phyloP scores from a whole-genome alignment of 2,113 vertebrate genomes.

The Dascyllus trimaculatus region DNA sequence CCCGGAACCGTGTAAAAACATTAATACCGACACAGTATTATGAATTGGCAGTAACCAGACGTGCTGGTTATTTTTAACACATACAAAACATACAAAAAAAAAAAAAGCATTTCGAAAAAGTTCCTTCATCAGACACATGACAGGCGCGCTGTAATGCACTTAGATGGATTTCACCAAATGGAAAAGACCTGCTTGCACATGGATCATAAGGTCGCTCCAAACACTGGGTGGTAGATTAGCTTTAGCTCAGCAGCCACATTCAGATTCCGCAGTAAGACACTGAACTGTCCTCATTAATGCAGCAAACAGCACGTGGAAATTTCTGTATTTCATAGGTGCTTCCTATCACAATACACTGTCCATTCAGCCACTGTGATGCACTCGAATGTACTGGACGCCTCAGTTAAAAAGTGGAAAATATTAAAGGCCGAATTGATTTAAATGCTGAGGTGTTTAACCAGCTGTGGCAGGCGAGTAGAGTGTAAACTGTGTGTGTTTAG shows the following conservation, averaged over 20 bases:
- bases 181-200: constrained; percentile 1
- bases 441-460: background rate
- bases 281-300: background rate
- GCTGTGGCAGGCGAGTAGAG: constrained; percentile 6
- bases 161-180: constrained; percentile 37
- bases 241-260: background rate
- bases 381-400: background rate
- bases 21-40: background rate
- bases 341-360: background rate
- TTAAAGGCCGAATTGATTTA: constrained; percentile 5
- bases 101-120: background rate
- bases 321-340: background rate
- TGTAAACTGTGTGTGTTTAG: constrained; percentile 38
- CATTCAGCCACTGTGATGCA: background rate
- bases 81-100: constrained; percentile 39
- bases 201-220: constrained; percentile 18
- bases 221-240: background rate
- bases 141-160: constrained; percentile 55
- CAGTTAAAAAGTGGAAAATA: background rate
- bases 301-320: background rate
- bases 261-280: background rate
- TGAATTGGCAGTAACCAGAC: constrained; percentile 59
- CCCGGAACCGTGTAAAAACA: constrained; percentile 16
- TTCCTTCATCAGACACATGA: constrained; percentile 45
- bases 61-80: constrained; percentile 30